A percentile compares a stretch with the other conserved stretches of the same genome.
Conservation (phyloP, 2,113 vertebrate species). For the Falcunculus frontatus region DNA sequence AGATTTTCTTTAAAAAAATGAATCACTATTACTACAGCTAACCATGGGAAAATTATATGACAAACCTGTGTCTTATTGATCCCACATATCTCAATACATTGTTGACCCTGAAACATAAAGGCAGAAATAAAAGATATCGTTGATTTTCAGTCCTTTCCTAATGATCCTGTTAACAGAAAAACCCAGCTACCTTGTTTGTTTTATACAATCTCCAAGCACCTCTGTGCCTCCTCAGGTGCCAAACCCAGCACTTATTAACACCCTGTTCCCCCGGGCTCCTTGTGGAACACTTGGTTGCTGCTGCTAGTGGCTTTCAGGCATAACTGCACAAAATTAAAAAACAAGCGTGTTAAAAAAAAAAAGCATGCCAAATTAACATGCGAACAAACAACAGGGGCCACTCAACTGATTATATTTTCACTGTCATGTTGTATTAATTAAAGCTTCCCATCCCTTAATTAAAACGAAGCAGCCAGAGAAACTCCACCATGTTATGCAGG, state of each 20-base stretch:
- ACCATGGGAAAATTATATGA: neutral
- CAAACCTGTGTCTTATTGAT: neutral
- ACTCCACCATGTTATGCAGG: neutral
- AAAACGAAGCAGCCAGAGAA: neutral
- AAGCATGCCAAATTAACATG: slow-evolving; percentile 11
- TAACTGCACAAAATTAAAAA: slow-evolving; percentile 22
- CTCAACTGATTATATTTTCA: slow-evolving; percentile 46
- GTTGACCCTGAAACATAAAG: neutral
- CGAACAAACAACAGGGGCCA: slow-evolving; percentile 6
- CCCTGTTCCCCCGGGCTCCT: neutral
- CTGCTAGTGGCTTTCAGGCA: neutral
- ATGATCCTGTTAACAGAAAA: slow-evolving; percentile 27
- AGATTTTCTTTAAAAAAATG: neutral
- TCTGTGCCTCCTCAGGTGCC: neutral
- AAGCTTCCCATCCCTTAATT: slow-evolving; percentile 18
- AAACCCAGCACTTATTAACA: slow-evolving; percentile 42
- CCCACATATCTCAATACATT: neutral
- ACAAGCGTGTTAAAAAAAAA: neutral
- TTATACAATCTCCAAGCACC: neutral
- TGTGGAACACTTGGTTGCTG: neutral
- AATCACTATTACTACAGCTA: neutral
- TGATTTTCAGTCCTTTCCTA: slow-evolving; percentile 30
- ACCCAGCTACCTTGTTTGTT: neutral
- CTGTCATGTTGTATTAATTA: slow-evolving; percentile 42
- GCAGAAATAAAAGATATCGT: neutral